phyloP scores from a whole-genome alignment of 1,140 invertebrate genomes.

The Brachionus koreanus region DNA sequence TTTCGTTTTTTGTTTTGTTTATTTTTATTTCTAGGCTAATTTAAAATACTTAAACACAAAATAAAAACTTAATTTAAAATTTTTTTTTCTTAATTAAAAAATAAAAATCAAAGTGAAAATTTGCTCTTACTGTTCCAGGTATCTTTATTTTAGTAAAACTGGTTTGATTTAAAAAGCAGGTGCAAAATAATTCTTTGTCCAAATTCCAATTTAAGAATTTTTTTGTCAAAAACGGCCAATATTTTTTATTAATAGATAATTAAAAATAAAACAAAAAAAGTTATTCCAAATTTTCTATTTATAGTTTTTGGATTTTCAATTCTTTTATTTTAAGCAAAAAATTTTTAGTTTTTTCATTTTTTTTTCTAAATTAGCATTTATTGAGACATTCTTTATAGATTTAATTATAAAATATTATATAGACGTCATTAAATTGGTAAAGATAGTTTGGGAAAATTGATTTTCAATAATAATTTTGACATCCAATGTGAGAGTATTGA shows the following conservation, averaged over 20 bases:
- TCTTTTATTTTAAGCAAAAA: neutral
- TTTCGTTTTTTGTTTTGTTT: slow-evolving; percentile 18
- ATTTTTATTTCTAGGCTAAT: slow-evolving; percentile 14
- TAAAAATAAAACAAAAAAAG: neutral
- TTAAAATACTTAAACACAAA: slow-evolving; percentile 14
- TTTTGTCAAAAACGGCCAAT: neutral
- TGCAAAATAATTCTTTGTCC: neutral
- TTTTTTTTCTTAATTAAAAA: slow-evolving; percentile 10
- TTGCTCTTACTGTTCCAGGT: neutral
- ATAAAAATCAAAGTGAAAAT: slow-evolving; percentile 7
- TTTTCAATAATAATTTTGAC: neutral
- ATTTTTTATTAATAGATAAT: neutral
- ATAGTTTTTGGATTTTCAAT: neutral
- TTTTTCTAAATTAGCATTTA: neutral
- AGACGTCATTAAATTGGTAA: neutral
- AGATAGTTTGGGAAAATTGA: neutral
- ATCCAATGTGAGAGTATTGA: neutral
- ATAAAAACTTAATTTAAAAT: neutral
- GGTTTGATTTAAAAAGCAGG: neutral
- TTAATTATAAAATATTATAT: neutral
- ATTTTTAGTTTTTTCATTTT: neutral
- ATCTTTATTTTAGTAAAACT: neutral
- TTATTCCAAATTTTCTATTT: neutral
- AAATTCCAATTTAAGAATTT: neutral
- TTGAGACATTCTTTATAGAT: neutral